Percentiles rank a stretch among this genome's conserved stretches.
These are phyloP conservation scores for Cynoglossus semilaevis DNA, from an alignment of 2,113 vertebrate genomes.

Conservation along the genomic window DNA sequence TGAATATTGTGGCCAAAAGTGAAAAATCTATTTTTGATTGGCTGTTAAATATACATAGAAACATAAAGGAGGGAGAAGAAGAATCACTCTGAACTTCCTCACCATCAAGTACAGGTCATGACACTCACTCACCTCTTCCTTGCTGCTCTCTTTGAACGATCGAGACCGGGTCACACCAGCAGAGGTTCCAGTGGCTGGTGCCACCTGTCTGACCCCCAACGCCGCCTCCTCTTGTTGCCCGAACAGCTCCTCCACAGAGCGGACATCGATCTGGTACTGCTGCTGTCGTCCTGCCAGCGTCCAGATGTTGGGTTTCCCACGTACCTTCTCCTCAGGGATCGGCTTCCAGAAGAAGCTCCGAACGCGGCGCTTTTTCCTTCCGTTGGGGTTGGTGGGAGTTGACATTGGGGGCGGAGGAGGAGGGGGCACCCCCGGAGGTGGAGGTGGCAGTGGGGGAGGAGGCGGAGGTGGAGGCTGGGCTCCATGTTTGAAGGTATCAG, in stretches of 20 bases:
- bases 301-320: slow-evolving; percentile 95
- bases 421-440: slow-evolving; percentile 70
- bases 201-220: slow-evolving; percentile 23
- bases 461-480: slow-evolving; percentile 57
- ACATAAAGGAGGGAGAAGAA: neutral
- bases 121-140: slow-evolving; percentile 85
- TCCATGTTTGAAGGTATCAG: slow-evolving; percentile 35
- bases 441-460: slow-evolving; percentile 56
- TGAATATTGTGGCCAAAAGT: too few relatives aligned
- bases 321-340: slow-evolving; percentile 95
- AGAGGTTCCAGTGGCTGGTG: slow-evolving; percentile 3
- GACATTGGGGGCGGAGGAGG: slow-evolving; percentile 63
- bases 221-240: slow-evolving; percentile 87
- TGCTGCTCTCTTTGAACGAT: slow-evolving; percentile 84
- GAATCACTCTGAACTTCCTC: neutral
- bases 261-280: slow-evolving; percentile 90
- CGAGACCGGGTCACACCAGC: slow-evolving; percentile 64
- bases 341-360: slow-evolving; percentile 98
- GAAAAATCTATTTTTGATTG: too few relatives aligned
- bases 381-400: slow-evolving; percentile 67
- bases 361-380: slow-evolving; percentile 85
- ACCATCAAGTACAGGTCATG: neutral
- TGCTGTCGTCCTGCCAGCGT: slow-evolving; percentile 86
- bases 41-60: too few relatives aligned
- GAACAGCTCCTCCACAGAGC: slow-evolving; percentile 93